Evolutionary conservation across 2,888 invertebrate genomes (phyloP).

Genomic region (Caenorhabditis sp.): DNA sequence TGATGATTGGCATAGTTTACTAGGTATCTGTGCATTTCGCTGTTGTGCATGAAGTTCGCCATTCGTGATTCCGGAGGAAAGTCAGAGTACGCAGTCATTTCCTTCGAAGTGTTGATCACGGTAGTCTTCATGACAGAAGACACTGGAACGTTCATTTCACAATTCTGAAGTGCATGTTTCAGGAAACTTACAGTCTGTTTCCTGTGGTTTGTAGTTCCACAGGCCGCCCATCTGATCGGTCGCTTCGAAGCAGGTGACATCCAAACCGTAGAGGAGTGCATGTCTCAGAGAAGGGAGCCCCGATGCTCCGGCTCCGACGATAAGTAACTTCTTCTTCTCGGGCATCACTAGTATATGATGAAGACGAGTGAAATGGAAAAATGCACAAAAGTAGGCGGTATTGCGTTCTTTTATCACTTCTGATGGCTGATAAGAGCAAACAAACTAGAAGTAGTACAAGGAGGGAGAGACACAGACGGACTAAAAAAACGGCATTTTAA

Average conservation of each 20-base stretch:
- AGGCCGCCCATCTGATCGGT: constrained; percentile 83
- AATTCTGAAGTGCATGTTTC: not conserved
- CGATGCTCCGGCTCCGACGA: constrained; percentile 69
- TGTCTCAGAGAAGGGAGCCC: constrained; percentile 68
- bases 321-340: constrained; percentile 35
- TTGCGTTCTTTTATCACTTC: constrained; percentile 56
- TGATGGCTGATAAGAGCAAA: constrained; percentile 50
- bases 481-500: not conserved
- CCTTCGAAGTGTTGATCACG: constrained; percentile 84
- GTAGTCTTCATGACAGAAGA: constrained; percentile 83
- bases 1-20: constrained; percentile 77
- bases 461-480: constrained; percentile 6
- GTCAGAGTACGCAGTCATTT: constrained; percentile 84
- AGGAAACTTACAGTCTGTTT: constrained; percentile 61
- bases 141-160: constrained; percentile 56
- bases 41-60: constrained; percentile 74
- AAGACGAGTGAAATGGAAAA: constrained; percentile 15
- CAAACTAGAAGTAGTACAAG: constrained; percentile 58
- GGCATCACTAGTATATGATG: not conserved
- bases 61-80: constrained; percentile 84
- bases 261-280: constrained; percentile 78
- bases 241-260: constrained; percentile 83
- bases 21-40: constrained; percentile 66
- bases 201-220: constrained; percentile 79
- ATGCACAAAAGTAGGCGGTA: constrained; percentile 25